Conservation (phyloP, 2,797 vertebrate species). For the Heliangelus exortis region DNA sequence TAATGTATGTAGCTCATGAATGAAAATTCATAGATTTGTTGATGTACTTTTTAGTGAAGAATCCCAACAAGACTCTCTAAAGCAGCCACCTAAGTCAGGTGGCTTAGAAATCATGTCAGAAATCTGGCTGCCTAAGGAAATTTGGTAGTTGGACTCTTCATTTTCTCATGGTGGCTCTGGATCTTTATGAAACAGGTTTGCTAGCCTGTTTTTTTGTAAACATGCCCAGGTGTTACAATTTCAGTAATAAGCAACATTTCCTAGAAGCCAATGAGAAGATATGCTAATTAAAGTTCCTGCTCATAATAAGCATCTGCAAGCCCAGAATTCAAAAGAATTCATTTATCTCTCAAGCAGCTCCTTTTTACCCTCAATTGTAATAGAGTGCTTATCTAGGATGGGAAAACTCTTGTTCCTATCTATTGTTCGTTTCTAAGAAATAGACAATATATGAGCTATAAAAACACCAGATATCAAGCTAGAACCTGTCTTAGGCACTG, state of each 20-base stretch:
- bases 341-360: background rate
- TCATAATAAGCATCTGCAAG: background rate
- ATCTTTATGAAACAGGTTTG: background rate
- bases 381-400: background rate
- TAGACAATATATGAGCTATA: background rate
- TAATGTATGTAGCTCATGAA: background rate
- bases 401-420: background rate
- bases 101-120: background rate
- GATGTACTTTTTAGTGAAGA: background rate
- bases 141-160: background rate
- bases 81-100: background rate
- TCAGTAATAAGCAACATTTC: background rate
- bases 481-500: background rate
- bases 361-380: background rate
- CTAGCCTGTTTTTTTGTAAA: background rate
- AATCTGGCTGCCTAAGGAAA: background rate
- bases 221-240: background rate
- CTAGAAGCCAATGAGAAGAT: background rate
- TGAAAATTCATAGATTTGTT: background rate
- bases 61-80: background rate
- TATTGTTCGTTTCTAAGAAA: background rate
- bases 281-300: background rate
- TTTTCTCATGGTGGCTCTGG: background rate
- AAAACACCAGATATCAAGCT: background rate
- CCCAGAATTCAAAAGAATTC: background rate